Evolutionary conservation across 2,797 vertebrate species (phyloP).

Genomic region (Hemitrygon akajei): DNA sequence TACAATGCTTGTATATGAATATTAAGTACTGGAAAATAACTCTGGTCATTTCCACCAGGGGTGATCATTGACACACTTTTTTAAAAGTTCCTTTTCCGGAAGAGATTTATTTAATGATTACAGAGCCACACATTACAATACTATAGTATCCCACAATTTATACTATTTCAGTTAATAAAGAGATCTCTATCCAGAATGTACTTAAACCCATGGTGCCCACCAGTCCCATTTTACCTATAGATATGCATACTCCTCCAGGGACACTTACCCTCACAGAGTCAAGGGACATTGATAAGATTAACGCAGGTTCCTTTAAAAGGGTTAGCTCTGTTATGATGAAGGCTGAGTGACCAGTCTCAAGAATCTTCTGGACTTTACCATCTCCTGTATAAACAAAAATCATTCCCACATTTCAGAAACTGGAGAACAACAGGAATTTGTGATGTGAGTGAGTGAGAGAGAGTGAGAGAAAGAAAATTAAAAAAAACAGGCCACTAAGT

Average conservation of each 20-base stretch:
- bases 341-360: conserved; percentile 52
- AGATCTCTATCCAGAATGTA: too few species aligned
- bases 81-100: background rate
- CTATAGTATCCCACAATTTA: too few species aligned
- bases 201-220: too few species aligned
- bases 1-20: too few species aligned
- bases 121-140: too few species aligned
- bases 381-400: conserved; percentile 47
- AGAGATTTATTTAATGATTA: too few species aligned
- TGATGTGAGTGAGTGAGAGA: too few species aligned
- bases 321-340: conserved; percentile 65
- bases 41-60: background rate
- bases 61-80: background rate
- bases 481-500: too few species aligned
- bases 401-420: background rate
- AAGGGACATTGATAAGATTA: conserved; percentile 59
- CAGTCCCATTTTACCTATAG: background rate
- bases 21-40: too few species aligned
- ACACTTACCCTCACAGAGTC: conserved; percentile 56
- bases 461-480: too few species aligned
- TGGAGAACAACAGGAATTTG: background rate
- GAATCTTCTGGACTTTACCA: conserved; percentile 62
- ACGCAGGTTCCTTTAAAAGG: conserved; percentile 45
- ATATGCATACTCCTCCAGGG: background rate
- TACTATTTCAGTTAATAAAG: too few species aligned